Evolutionary conservation across 1,140 invertebrate species (phyloP), one percentile per base, ranked within the genome.

Genomic region (Drosophila ogumai): DNA sequence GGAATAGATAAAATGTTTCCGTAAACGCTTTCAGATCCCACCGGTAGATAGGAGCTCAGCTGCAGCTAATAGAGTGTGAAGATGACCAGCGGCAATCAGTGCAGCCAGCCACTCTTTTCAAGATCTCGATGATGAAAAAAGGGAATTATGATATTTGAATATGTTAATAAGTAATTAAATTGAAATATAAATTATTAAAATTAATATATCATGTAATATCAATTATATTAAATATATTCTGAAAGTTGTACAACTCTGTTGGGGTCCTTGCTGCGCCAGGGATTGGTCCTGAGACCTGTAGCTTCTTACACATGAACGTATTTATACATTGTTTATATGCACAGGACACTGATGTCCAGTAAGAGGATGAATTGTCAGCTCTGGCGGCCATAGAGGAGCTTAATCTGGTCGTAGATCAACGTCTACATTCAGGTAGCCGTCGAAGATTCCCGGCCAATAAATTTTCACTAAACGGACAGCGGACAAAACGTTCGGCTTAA

Each of bases 31-130:
- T 69, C 31, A 75, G 85, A 81, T 84, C 73, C 63, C 66, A 47
- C 44, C 50, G 75, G 58, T 61, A 55, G 71, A 80, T 71, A 71
- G 44, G n/a, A 66, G 41, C 41, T 47, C 65, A 75, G 31, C 68
- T 69, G 31, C 28, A 64, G 67, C 85, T 90, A 90, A 90, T 90
- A 81, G 85, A 90, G 85, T 90, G 85, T 90, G 85, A 90, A 90
- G 69, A 49, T 59, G 57, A 58, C 47, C 57, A 49, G 55, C 67
- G 65, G 54, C 55, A 36, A 36, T 22, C 50, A 36, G 50, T 54
- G 50, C 50, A 34, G 50, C 31, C 49, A 13, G 2, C 5, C 3
- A 17, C 0, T 1, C 4, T 3, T 32, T 17, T 52, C 1, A 1
- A 25, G 28, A n/a, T 28, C 7, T 10, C 13, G 3, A 47, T 47